A percentile compares a stretch with the other conserved stretches of the same genome.
These are phyloP conservation scores for Pygoscelis antarcticus DNA, from an alignment of 2,113 vertebrate genomes.

Conservation along the genomic window DNA sequence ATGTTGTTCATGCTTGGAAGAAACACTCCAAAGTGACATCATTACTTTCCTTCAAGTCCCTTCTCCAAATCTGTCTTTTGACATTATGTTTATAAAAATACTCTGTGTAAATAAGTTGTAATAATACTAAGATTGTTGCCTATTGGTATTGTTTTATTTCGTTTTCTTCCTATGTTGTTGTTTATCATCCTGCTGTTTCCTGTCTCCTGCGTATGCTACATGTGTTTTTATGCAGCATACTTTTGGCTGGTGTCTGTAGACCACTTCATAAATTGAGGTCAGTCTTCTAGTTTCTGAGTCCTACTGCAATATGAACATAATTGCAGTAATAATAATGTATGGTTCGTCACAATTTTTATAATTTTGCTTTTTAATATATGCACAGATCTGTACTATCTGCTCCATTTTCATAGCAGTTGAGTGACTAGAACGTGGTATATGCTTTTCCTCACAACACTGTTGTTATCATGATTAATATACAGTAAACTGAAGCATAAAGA, in stretches of 20 bases:
- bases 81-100: background rate
- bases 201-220: background rate
- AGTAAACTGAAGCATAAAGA: background rate
- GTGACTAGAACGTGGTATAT: background rate
- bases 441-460: background rate
- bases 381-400: background rate
- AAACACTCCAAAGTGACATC: background rate
- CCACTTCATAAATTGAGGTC: background rate
- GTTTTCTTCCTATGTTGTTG: background rate
- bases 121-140: background rate
- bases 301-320: background rate
- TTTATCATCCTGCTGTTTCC: background rate
- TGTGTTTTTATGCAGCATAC: background rate
- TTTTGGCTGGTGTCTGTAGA: background rate
- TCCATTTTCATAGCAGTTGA: background rate
- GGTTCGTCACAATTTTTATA: background rate
- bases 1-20: background rate
- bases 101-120: background rate
- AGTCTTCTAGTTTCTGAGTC: background rate
- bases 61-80: constrained; percentile 10
- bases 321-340: background rate
- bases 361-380: background rate
- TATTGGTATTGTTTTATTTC: background rate
- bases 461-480: background rate
- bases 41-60: background rate